Base-by-base conservation (phyloP, 2,888 invertebrate genomes). In the Argyra leucocephala region DNA sequence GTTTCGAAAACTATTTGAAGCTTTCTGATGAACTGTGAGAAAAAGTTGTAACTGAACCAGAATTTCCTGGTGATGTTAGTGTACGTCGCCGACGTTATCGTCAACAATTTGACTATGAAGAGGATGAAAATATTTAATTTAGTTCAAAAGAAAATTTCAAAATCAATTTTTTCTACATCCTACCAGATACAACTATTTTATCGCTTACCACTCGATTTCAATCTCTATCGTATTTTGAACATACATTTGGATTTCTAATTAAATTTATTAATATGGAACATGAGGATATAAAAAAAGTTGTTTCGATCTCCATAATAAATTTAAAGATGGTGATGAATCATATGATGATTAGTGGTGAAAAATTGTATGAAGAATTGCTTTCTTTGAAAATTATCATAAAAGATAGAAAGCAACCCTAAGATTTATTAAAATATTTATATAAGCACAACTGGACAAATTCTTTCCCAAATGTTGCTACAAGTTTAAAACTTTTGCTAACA, bases 351-450 rank as follows among this genome's bases (percentile, higher is more conserved):
- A 21, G 31, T 62, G 62, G 37, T 37, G 37, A n/a, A n/a, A n/a
- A n/a, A n/a, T n/a, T n/a, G n/a, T n/a, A n/a, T n/a, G n/a, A 37
- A 37, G 62, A 62, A 37, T 37, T 62, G n/a, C 31, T 22, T 37
- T 22, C 22, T n/a, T 62, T 62, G 31, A 31, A 26, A 37, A 21
- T n/a, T 48, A 57, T 57, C n/a, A 57, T 57, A 57, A 57, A 36
- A 62, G 22, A 26, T 48, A 22, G 31, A 22, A 62, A 26, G 22
- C 23, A 26, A 31, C 18, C 31, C n/a, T 10, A 31, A 26, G 37
- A 62, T 22, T n/a, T 62, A 22, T 22, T 62, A 48, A 37, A 62
- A 22, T 62, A 62, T 31, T 31, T 62, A 26, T 62, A 22, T 62
- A 21, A 22, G 15, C 22, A 36, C 22, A 48, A 62, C 37, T 48